Conservation (phyloP, 2,797 vertebrate genomes). For the Glossophaga mutica region DNA sequence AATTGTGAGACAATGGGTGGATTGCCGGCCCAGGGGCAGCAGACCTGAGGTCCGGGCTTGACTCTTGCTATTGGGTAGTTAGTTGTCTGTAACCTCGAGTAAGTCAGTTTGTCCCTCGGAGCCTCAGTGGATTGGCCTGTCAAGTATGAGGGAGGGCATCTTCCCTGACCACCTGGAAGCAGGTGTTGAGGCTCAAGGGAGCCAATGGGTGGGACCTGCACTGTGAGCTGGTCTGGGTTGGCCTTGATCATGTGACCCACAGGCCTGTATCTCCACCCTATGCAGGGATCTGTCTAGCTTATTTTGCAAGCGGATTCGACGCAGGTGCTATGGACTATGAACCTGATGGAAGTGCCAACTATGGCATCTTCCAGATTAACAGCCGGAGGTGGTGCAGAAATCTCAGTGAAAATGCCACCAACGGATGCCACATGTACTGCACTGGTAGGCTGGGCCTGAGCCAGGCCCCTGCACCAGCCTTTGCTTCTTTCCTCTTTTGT, state of each 20-base stretch:
- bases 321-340: slow-evolving; percentile 79
- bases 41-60: background rate
- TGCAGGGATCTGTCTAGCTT: slow-evolving; percentile 85
- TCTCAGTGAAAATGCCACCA: background rate
- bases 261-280: background rate
- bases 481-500: too few relatives aligned
- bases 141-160: background rate
- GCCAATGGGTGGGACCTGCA: accelerated
- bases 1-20: background rate
- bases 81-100: background rate
- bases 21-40: background rate
- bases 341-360: slow-evolving; percentile 83
- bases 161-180: background rate
- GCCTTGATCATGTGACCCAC: slow-evolving; percentile 10
- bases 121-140: background rate
- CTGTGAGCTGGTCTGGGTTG: background rate
- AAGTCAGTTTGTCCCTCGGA: background rate
- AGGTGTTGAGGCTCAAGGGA: background rate
- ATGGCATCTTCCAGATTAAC: slow-evolving; percentile 91
- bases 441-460: slow-evolving; percentile 66
- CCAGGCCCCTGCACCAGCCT: background rate
- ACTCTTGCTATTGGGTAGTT: background rate
- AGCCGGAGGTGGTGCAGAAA: slow-evolving; percentile 85
- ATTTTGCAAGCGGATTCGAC: slow-evolving; percentile 81
- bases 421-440: slow-evolving; percentile 81